These are phyloP conservation scores for Syrrhaptes paradoxus DNA, from an alignment of 2,113 vertebrate genomes.

Conservation along the genomic window DNA sequence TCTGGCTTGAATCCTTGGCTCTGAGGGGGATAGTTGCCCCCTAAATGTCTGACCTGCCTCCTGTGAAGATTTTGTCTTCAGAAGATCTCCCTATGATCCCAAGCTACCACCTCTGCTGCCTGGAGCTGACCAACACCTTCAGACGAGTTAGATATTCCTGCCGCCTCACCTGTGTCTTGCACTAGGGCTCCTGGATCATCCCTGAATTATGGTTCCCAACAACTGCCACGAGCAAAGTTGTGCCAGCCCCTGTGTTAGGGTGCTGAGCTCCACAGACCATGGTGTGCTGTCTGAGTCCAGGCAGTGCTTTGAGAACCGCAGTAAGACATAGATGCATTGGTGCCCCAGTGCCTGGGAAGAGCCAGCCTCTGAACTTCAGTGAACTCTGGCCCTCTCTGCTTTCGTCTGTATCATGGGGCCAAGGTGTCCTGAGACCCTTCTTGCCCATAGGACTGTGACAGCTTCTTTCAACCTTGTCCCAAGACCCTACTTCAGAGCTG, in stretches of 20 bases:
- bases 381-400: neutral
- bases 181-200: rapidly evolving
- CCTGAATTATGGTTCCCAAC: neutral
- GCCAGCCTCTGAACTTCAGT: neutral
- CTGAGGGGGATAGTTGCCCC: neutral
- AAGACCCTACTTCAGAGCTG: neutral
- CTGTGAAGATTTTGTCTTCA: neutral
- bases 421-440: neutral
- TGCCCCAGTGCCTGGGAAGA: neutral
- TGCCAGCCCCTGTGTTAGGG: neutral
- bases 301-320: neutral
- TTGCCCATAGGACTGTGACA: neutral
- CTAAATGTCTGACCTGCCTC: neutral
- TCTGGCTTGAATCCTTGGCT: neutral
- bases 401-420: neutral
- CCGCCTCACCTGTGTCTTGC: neutral
- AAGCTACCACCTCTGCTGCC: neutral
- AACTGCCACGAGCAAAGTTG: neutral
- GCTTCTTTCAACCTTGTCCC: neutral
- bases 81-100: neutral
- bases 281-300: neutral
- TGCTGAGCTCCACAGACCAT: neutral
- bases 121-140: neutral
- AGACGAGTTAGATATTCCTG: neutral
- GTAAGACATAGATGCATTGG: neutral